These are phyloP conservation scores for Cerastoderma edule DNA, from an alignment of 2,888 invertebrate species.

Conservation along the genomic window DNA sequence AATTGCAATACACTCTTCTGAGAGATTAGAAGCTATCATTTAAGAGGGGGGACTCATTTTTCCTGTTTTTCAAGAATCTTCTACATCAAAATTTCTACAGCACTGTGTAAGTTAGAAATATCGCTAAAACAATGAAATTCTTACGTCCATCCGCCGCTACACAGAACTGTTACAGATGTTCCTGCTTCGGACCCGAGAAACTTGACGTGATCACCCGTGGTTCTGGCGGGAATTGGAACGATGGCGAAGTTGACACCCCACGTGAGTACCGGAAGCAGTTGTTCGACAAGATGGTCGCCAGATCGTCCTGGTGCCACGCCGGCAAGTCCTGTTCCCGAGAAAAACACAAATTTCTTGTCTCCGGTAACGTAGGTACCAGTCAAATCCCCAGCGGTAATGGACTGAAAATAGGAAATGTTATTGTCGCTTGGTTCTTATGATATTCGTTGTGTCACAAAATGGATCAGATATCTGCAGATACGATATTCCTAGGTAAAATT, in stretches of 20 bases:
- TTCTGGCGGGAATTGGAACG: constrained; percentile 70
- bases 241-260: constrained; percentile 76
- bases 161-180: constrained; percentile 46
- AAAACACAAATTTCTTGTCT: constrained; percentile 67
- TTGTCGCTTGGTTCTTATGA: neutral
- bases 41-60: no score
- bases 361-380: constrained; percentile 69
- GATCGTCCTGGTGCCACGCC: constrained; percentile 44
- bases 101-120: neutral
- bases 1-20: no score
- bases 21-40: no score
- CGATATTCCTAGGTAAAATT: no score
- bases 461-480: no score
- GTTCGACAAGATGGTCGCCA: constrained; percentile 72
- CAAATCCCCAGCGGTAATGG: constrained; percentile 65
- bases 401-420: neutral
- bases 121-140: neutral
- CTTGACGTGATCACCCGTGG: constrained; percentile 70
- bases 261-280: constrained; percentile 69
- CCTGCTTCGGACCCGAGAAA: constrained; percentile 60
- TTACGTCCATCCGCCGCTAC: constrained; percentile 22
- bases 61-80: neutral
- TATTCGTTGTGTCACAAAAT: no score
- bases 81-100: neutral
- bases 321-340: constrained; percentile 72